phyloP scores from a whole-genome alignment of 2,113 vertebrate genomes.

The Tringa solitaria region DNA sequence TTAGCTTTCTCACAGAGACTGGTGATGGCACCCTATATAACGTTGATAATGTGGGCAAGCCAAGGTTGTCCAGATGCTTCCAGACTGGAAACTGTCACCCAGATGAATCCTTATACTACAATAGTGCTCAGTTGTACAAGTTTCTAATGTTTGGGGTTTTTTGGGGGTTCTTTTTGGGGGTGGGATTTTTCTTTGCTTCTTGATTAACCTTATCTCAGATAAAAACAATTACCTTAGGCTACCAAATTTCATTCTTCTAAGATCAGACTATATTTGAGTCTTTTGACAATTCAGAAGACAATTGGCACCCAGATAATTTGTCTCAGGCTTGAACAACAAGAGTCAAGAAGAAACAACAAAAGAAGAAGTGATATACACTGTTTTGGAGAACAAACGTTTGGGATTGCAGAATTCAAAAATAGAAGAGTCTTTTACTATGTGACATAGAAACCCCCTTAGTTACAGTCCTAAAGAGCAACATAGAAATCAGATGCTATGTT shows the following conservation, averaged over 20 bases:
- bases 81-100: not conserved
- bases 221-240: not conserved
- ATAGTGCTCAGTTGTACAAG: not conserved
- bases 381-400: not conserved
- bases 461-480: not conserved
- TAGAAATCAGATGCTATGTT: not conserved
- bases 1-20: not conserved
- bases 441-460: not conserved
- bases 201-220: not conserved
- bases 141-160: not conserved
- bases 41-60: not conserved
- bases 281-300: not conserved
- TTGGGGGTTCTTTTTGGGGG: too few species aligned
- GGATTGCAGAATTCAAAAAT: not conserved
- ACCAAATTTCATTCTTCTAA: not conserved
- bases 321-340: not conserved
- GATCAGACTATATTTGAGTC: not conserved
- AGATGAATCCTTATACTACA: not conserved
- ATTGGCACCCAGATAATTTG: not conserved
- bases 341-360: not conserved
- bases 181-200: not conserved
- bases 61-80: not conserved
- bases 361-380: not conserved
- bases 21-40: too few species aligned
- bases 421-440: not conserved